Conservation (phyloP, 2,113 vertebrate species). For the Corvus hawaiiensis region DNA sequence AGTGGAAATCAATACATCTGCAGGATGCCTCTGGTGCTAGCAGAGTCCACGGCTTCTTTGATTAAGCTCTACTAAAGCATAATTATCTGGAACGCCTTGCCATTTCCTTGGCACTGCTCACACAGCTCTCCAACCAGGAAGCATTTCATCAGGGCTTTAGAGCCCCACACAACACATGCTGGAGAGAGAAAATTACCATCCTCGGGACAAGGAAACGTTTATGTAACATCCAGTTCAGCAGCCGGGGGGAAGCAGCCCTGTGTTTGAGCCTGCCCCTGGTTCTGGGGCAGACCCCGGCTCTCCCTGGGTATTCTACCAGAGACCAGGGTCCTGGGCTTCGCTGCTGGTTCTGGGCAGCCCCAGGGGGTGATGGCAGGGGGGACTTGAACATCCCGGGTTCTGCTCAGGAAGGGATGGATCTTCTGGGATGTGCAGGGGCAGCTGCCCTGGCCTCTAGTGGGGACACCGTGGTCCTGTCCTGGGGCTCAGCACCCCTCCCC, state of each 20-base stretch:
- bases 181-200: background rate
- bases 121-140: background rate
- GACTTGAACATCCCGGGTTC: too few species aligned
- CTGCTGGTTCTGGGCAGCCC: background rate
- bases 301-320: background rate
- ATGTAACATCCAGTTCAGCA: background rate
- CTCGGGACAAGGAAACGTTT: background rate
- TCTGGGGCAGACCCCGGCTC: background rate
- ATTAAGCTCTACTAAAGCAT: constrained; percentile 57
- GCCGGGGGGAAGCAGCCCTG: rapidly evolving
- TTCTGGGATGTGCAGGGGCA: background rate
- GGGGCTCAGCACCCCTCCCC: background rate
- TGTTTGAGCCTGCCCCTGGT: rapidly evolving
- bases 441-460: background rate
- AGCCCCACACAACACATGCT: background rate
- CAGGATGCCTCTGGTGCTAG: constrained; percentile 30
- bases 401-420: background rate
- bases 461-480: background rate
- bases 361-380: rapidly evolving
- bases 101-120: constrained; percentile 47
- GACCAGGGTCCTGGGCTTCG: rapidly evolving
- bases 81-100: constrained; percentile 57
- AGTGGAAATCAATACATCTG: constrained; percentile 15
- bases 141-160: background rate
- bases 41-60: constrained; percentile 46